Evolutionary conservation across 2,797 vertebrate species (phyloP), one percentile per base, ranked within the genome.

Genomic region (Manis crassicaudata): DNA sequence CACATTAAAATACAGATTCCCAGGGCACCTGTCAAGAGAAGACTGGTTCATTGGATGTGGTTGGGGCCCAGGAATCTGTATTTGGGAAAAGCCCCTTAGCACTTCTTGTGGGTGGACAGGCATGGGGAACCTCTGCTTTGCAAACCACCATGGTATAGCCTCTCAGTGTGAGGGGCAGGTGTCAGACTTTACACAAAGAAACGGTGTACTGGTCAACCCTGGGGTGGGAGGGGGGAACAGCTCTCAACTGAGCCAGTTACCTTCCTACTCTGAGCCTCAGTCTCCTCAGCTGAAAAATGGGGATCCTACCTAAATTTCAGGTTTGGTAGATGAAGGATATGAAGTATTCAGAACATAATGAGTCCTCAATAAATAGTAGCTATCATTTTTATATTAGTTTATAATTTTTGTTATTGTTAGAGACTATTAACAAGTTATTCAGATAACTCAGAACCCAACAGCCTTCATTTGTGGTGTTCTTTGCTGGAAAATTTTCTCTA

Each of bases 381-480:
- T 88, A 32, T 40, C n/a, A 58, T 50, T 83, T 73, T 54, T 56
- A 65, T 68, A 35, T 75, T 60, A 20, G 17, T 50, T 70, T 54
- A 68, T 73, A 10, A 58, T 77, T 75, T 67, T 62, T 46, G 35
- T 88, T 54, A 50, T 72, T 60, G 29, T 29, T 67, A 81, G 50
- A 87, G 43, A 83, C n/a, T 37, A 23, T 70, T 58, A 84, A 46
- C 56, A 80, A 82, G 76, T 88, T 70, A 27, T 37, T 56, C 88
- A 63, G 7, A 35, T 67, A 72, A 72, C 72, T 60, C 54, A 76
- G 20, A 95, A 73, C 23, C 77, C 7, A 35, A 84, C 93, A 79
- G 40, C 27, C 67, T 83, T 43, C 75, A 14, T 32, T 56, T 91
- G 46, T 46, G 63, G 63, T 75, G 65, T 50, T 54, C 25, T 89